These are phyloP conservation scores for Lycocerus yunnanus DNA, from an alignment of 2,888 invertebrate species.

Conservation along the genomic window DNA sequence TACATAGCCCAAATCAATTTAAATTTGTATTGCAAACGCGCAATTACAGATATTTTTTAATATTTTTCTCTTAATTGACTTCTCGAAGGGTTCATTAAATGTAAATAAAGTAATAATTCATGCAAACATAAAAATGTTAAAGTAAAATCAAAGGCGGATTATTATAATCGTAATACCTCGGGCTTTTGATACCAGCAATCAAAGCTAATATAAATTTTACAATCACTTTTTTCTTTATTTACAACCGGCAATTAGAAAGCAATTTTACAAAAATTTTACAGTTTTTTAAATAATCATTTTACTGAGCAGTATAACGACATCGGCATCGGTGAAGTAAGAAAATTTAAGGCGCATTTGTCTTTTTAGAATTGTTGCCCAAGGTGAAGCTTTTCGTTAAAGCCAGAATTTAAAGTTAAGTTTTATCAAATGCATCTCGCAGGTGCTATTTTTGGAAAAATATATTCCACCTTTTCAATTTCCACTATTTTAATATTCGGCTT, in stretches of 20 bases:
- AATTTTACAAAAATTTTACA: background rate
- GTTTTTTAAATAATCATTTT: background rate
- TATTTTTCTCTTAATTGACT: background rate
- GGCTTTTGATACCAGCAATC: background rate
- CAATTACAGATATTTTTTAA: background rate
- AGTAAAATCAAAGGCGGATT: background rate
- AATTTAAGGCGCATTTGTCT: background rate
- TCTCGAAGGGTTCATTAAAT: background rate
- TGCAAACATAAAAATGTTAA: background rate
- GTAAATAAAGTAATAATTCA: background rate
- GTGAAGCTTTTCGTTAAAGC: background rate
- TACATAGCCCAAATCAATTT: background rate
- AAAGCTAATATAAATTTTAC: background rate
- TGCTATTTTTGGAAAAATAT: too few species aligned
- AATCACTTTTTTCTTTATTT: background rate
- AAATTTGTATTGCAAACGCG: background rate
- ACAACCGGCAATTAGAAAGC: background rate
- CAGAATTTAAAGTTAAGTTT: background rate
- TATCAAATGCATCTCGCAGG: background rate
- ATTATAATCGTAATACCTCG: background rate
- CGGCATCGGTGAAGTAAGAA: background rate
- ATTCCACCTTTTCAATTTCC: too few species aligned
- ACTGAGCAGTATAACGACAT: background rate
- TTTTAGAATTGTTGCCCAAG: background rate
- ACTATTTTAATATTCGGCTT: too few species aligned